phyloP scores from a whole-genome alignment of 2,888 invertebrate species.

The Pyrocoelia pectoralis region DNA sequence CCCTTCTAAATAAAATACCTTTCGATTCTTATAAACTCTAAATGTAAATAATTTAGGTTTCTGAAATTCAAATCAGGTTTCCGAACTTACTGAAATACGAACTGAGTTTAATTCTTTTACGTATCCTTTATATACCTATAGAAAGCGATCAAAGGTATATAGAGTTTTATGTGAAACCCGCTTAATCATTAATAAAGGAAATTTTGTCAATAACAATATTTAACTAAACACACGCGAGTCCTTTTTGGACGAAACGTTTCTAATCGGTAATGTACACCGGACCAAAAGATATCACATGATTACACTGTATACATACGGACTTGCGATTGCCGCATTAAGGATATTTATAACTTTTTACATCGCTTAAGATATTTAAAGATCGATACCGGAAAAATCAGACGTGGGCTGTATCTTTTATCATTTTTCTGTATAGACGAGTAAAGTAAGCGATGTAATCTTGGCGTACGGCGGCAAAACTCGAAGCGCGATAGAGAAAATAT shows the following conservation, averaged over 20 bases:
- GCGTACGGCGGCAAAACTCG: conserved; percentile 29
- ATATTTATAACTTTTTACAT: conserved; percentile 22
- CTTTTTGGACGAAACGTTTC: conserved; percentile 13
- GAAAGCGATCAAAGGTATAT: not conserved
- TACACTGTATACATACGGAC: conserved; percentile 21
- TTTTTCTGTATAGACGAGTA: conserved; percentile 25
- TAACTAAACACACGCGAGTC: too few species aligned
- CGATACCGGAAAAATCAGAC: conserved; percentile 34
- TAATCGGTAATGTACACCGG: conserved; percentile 16
- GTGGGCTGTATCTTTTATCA: conserved; percentile 32
- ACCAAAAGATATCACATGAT: conserved; percentile 22
- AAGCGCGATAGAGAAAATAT: conserved; percentile 35
- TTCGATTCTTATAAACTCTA: not conserved
- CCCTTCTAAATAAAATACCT: conserved; percentile 20
- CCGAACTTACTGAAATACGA: not conserved
- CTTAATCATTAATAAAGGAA: too few species aligned
- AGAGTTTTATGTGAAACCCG: too few species aligned
- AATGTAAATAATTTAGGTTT: not conserved
- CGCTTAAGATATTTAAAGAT: conserved; percentile 29
- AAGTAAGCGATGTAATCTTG: conserved; percentile 32
- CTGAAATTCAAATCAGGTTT: not conserved
- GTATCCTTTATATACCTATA: not conserved
- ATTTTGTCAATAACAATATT: too few species aligned
- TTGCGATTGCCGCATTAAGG: conserved; percentile 19
- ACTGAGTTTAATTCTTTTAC: not conserved